Base-by-base conservation (phyloP, 2,113 vertebrate species). In the Edolisoma coerulescens region DNA sequence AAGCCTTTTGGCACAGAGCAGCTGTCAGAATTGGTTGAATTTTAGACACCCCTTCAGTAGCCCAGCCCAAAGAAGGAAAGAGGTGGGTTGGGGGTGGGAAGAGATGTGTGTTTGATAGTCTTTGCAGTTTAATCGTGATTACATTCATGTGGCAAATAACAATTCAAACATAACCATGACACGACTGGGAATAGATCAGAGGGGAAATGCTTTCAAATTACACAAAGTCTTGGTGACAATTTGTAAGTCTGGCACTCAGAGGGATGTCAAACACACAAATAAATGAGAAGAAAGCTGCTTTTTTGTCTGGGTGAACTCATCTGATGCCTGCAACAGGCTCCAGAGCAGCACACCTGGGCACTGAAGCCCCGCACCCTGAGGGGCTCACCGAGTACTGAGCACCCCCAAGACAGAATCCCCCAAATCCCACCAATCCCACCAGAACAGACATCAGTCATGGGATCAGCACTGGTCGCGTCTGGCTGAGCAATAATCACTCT, bases 1-100 rank as follows among this genome's bases (percentile, higher is more conserved):
- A 90, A 96, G 96, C 93, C 90, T 95, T 96, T 96, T 94, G 93
- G 94, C 86, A 90, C 63, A 80, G 93, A 92, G 91, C 87, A 93
- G 87, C 90, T 93, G 92, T 95, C 95, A 95, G 93, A 97, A 95
- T 95, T 90, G 69, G 81, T 95, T 96, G 91, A 33, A 84, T 95
- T 96, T 94, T 94, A 89, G 95, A 90, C 84, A 95, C 54, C 84
- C 84, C 54, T 87, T 83, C 64, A 75, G 59, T 14, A 84, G 76
- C 11, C 57, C 74, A 87, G 73, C 53, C 92, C 85, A n/a, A 45
- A 81, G 39, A 69, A 19, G 50, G 56, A 76, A 75, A 81, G 73
- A 59, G 30, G 52, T 79, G 75, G 64, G 35, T 27, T 83, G 78
- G 77, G 93, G 87, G 52, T 78, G 44, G 84, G 74, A 83, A 68